Conservation (phyloP, 2,888 invertebrate species). For the Chelonus formosanus region DNA sequence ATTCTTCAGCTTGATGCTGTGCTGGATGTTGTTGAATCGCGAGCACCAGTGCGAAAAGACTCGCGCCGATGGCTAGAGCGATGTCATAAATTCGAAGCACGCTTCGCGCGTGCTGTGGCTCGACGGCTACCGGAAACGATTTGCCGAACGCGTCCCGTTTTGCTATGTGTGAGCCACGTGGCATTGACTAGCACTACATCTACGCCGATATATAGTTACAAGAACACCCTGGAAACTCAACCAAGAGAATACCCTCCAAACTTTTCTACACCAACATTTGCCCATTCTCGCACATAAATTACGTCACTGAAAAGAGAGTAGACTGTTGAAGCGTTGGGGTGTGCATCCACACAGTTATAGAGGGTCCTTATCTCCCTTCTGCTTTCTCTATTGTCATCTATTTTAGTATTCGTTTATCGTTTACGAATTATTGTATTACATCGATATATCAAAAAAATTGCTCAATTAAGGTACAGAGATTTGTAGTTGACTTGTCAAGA, state of each 20-base stretch:
- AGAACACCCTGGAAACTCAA: not conserved
- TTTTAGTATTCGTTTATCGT: not conserved
- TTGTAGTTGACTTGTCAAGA: too few species aligned
- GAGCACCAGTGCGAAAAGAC: slow-evolving; percentile 26
- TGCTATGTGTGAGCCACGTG: slow-evolving; percentile 46
- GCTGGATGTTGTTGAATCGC: slow-evolving; percentile 9
- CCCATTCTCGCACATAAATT: slow-evolving; percentile 9
- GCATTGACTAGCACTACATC: slow-evolving; percentile 27
- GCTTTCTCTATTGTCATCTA: not conserved
- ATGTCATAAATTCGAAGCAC: slow-evolving; percentile 50
- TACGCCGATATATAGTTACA: not conserved
- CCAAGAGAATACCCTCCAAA: not conserved
- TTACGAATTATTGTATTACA: not conserved
- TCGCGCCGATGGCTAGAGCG: slow-evolving; percentile 39
- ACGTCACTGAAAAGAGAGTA: not conserved
- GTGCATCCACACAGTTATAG: not conserved
- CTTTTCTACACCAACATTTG: slow-evolving; percentile 2
- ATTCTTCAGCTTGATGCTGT: not conserved
- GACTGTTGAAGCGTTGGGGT: too few species aligned
- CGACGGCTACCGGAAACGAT: slow-evolving; percentile 54
- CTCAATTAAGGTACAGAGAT: too few species aligned
- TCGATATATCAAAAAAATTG: slow-evolving; percentile 8
- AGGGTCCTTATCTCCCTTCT: too few species aligned
- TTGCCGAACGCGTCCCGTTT: slow-evolving; percentile 46
- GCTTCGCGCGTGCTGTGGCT: slow-evolving; percentile 46